Evolutionary conservation across 2,113 vertebrate species (phyloP).

Genomic region (Planiliza haematocheilus): DNA sequence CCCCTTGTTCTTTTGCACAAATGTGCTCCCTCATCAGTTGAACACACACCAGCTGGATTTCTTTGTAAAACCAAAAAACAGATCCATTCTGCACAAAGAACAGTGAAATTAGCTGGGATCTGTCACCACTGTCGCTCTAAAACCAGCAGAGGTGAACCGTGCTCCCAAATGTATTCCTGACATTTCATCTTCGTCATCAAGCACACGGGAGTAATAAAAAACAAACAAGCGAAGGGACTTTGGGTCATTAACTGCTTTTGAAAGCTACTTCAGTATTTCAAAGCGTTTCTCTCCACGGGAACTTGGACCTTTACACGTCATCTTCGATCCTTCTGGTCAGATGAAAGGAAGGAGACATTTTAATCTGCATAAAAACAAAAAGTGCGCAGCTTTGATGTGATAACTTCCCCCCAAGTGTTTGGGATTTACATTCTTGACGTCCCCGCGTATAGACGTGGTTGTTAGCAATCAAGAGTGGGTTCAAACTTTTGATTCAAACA

Average conservation of each 20-base stretch:
- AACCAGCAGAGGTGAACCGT: background rate
- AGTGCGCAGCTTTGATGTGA: constrained; percentile 50
- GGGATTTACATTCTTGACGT: constrained; percentile 37
- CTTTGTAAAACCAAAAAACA: no score
- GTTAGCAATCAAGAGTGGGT: constrained; percentile 24
- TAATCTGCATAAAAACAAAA: constrained; percentile 35
- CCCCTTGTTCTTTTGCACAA: no score
- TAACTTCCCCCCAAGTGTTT: constrained; percentile 38
- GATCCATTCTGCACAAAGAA: no score
- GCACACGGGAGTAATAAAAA: background rate
- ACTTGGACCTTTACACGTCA: background rate
- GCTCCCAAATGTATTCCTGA: background rate
- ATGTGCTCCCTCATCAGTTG: no score
- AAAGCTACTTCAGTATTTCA: constrained; percentile 47
- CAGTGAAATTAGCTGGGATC: background rate
- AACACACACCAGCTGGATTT: no score
- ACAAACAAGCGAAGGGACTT: constrained; percentile 13
- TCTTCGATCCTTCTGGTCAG: constrained; percentile 11
- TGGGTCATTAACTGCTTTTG: constrained; percentile 32
- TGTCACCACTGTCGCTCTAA: background rate
- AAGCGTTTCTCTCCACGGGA: constrained; percentile 26
- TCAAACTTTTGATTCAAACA: background rate
- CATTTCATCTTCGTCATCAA: constrained; percentile 1
- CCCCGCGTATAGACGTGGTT: background rate
- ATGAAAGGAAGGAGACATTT: constrained; percentile 55